Percentiles rank a stretch among this genome's conserved stretches.
phyloP scores from a whole-genome alignment of 2,113 vertebrate genomes.

The Microcebus murinus region DNA sequence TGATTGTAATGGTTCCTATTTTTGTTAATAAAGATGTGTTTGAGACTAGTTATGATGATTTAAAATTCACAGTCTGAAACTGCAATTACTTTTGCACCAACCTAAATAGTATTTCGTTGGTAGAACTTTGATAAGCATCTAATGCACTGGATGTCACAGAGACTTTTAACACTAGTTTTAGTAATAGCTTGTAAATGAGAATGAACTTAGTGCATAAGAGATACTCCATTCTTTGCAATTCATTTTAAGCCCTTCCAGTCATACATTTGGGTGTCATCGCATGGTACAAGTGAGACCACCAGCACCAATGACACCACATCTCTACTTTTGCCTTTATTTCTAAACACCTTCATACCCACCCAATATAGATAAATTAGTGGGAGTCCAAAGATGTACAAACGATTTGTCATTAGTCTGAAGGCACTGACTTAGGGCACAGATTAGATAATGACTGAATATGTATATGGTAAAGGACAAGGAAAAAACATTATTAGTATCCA shows the following conservation, averaged over 20 bases:
- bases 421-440: neutral
- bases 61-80: too few species aligned
- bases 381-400: neutral
- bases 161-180: conserved; percentile 43
- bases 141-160: conserved; percentile 53
- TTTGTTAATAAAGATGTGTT: too few species aligned
- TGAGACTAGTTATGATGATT: too few species aligned
- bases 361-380: conserved; percentile 59
- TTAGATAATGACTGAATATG: neutral
- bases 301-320: neutral
- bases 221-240: neutral
- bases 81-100: too few species aligned
- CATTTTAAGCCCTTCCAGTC: neutral
- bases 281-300: neutral
- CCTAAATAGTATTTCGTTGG: neutral
- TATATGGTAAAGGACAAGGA: conserved; percentile 29
- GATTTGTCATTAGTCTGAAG: conserved; percentile 54
- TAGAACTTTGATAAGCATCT: conserved; percentile 53
- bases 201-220: neutral
- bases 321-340: neutral
- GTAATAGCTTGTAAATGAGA: conserved; percentile 10
- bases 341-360: neutral
- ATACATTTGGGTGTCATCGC: neutral
- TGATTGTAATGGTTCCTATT: too few species aligned
- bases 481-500: neutral